A percentile compares a stretch with the other conserved stretches of the same genome.
Conservation (phyloP, 2,797 vertebrate genomes). For the Pseudochaenichthys georgianus region DNA sequence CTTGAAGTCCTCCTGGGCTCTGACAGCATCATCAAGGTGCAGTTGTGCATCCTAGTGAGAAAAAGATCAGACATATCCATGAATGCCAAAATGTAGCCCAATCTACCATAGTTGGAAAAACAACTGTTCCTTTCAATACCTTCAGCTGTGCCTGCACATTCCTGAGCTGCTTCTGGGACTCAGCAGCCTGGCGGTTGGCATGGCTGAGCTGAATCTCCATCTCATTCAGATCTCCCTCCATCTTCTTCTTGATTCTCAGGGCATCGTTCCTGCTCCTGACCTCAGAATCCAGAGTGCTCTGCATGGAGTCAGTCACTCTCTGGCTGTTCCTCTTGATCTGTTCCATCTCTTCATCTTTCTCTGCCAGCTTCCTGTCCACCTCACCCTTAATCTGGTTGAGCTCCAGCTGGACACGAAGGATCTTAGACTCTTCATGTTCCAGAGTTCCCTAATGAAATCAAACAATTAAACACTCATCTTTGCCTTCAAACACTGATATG, state of each 20-base stretch:
- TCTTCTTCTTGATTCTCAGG: slow-evolving; percentile 92
- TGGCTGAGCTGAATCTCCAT: slow-evolving; percentile 92
- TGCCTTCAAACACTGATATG: background rate
- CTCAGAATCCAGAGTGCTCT: slow-evolving; percentile 88
- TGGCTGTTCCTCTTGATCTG: slow-evolving; percentile 91
- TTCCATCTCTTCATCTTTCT: slow-evolving; percentile 93
- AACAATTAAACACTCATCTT: background rate
- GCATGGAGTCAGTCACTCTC: slow-evolving; percentile 85
- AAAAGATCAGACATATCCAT: background rate
- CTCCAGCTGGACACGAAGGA: slow-evolving; percentile 89
- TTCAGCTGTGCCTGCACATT: slow-evolving; percentile 88
- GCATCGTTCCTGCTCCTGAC: slow-evolving; percentile 91
- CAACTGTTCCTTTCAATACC: slow-evolving; percentile 70
- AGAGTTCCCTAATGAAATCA: slow-evolving; percentile 83
- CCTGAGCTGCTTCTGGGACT: slow-evolving; percentile 90
- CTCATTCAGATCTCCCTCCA: slow-evolving; percentile 90
- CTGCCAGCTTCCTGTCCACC: slow-evolving; percentile 87
- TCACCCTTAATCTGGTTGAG: slow-evolving; percentile 90
- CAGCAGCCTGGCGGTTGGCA: slow-evolving; percentile 87
- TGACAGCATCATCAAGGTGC: slow-evolving; percentile 88
- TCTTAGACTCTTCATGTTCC: slow-evolving; percentile 91
- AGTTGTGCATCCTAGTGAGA: slow-evolving; percentile 85
- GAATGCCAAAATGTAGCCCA: background rate
- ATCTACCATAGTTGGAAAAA: background rate
- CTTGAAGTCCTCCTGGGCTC: slow-evolving; percentile 89